Conservation (phyloP, 1,140 invertebrate genomes). For the Anoplophora glabripennis region DNA sequence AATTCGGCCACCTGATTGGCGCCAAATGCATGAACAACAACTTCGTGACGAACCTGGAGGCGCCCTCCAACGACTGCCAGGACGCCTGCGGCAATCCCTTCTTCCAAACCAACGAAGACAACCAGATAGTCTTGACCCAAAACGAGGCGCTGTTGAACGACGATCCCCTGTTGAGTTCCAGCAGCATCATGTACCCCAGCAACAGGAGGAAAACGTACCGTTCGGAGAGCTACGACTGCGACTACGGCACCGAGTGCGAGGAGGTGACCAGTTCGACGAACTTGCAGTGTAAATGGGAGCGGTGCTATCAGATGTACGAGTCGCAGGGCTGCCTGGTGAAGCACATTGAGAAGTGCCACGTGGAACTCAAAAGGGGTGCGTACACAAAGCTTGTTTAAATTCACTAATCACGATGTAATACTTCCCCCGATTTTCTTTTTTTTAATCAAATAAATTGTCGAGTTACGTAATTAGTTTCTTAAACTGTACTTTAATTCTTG, state of each 20-base stretch:
- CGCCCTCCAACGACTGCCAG: neutral
- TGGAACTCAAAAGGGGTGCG: conserved; percentile 74
- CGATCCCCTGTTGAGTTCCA: conserved; percentile 38
- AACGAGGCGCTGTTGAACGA: conserved; percentile 41
- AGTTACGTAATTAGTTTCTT: no score
- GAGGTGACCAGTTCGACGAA: conserved; percentile 10
- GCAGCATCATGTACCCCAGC: conserved; percentile 17
- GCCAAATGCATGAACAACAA: conserved; percentile 21
- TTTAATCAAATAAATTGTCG: no score
- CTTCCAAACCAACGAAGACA: conserved; percentile 23
- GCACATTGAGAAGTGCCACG: conserved; percentile 89
- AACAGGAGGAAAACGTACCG: neutral
- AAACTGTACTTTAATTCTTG: no score
- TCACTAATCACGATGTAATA: no score
- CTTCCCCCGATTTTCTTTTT: no score
- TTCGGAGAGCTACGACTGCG: neutral
- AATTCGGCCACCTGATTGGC: conserved; percentile 38
- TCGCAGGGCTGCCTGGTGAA: conserved; percentile 78
- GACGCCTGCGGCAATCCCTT: neutral
- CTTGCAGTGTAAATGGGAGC: conserved; percentile 77
- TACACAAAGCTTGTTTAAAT: no score
- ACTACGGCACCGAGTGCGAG: conserved; percentile 11
- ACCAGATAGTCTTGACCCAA: conserved; percentile 40
- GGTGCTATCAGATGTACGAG: conserved; percentile 75
- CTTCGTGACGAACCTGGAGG: conserved; percentile 8